Base-by-base conservation (phyloP, 2,888 invertebrate species). In the Fragum sueziense region DNA sequence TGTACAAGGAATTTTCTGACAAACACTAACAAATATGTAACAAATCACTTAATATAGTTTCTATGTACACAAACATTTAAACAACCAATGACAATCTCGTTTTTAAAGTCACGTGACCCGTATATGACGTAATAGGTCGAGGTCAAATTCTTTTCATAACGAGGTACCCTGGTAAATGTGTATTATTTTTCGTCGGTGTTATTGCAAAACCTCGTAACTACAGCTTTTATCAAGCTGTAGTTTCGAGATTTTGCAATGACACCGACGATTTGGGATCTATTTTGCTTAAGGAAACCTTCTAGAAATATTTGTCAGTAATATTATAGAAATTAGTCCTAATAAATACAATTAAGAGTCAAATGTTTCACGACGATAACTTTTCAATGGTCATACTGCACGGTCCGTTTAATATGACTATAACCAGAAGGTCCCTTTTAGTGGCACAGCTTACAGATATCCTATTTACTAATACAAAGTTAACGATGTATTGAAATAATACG, bases 21-120 rank as follows among this genome's bases (percentile, higher is more conserved):
- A 14, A 47, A n/a, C 47, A 47, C n/a, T 20, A 47, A 47, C 37
- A 47, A 3, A 47, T 47, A 47, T 14, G 2, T 20, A 47, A n/a
- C 47, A 47, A 47, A 47, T 9, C n/a, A n/a, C n/a, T 47, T n/a
- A 47, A 47, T n/a, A 47, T n/a, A 4, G n/a, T 47, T 9, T 2
- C 3, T 47, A 47, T 47, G 7, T 6, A 47, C 47, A 47, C 14
- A 47, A 47, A 3, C 47, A 47, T 47, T 20, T 2, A 57, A 57
- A 57, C 17, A 9, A 14, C 41, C 11, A 14, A n/a, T n/a, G n/a
- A 27, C 27, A 61, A 61, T 65, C 65, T 65, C 65, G 65, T 65
- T 41, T 41, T 34, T n/a, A 27, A 20, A 41, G 65, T 22, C 65
- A 65, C 22, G 17, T 65, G 65, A 65, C 65, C 65, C 65, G 65